phyloP scores from a whole-genome alignment of 2,113 vertebrate genomes.

The Onychorhynchus coronatus region DNA sequence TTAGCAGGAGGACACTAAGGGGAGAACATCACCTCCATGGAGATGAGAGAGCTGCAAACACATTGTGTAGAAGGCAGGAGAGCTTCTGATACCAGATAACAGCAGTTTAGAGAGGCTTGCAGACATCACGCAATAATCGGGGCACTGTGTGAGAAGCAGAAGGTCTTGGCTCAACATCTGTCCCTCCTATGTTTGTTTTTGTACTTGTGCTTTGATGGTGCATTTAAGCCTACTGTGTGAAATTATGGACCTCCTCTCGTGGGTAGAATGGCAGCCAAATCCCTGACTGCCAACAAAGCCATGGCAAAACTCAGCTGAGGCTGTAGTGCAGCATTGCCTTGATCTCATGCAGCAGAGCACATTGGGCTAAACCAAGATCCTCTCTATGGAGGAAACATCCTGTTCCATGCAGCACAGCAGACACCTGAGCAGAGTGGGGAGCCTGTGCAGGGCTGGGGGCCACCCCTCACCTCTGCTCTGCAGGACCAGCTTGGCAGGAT shows the following conservation, averaged over 20 bases:
- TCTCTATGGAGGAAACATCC: background rate
- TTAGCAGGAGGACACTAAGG: background rate
- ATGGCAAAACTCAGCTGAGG: background rate
- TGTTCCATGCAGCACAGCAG: background rate
- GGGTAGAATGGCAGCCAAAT: background rate
- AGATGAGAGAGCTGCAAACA: background rate
- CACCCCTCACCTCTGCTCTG: background rate
- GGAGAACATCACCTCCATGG: background rate
- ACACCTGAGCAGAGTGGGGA: background rate
- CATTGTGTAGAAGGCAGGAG: background rate
- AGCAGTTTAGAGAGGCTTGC: background rate
- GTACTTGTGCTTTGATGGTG: background rate
- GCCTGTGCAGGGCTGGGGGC: rapidly evolving
- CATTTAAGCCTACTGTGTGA: background rate
- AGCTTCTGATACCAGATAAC: background rate
- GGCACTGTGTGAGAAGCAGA: background rate
- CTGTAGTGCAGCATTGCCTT: rapidly evolving
- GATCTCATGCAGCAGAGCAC: background rate
- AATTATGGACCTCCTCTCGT: background rate
- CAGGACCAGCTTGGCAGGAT: background rate
- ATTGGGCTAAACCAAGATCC: background rate
- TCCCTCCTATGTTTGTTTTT: background rate
- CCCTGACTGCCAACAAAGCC: background rate
- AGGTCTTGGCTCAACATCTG: background rate
- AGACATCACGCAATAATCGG: background rate